A percentile compares a stretch with the other conserved stretches of the same genome.
These are phyloP conservation scores for Conus betulinus DNA, from an alignment of 1,140 invertebrate genomes.

Conservation along the genomic window DNA sequence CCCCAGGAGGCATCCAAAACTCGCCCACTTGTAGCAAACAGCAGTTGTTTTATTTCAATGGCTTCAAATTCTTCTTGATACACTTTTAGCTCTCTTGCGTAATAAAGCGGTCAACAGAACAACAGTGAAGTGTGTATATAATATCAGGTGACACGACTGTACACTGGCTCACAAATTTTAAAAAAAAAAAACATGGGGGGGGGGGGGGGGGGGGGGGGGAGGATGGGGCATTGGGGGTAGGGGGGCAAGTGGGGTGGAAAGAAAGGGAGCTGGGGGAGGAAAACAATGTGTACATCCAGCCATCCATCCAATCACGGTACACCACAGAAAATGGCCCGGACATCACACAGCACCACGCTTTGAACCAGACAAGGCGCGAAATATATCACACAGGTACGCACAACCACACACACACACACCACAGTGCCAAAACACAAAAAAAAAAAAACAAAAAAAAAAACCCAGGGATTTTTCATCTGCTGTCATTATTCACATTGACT, in stretches of 20 bases:
- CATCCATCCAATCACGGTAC: neutral
- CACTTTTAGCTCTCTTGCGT: slow-evolving; percentile 10
- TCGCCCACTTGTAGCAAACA: neutral
- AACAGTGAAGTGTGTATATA: slow-evolving; percentile 10
- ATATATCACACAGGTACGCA: neutral
- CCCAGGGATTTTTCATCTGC: too few species aligned
- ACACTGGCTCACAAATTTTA: neutral
- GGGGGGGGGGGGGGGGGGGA: neutral
- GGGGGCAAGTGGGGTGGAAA: neutral
- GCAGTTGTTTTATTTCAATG: slow-evolving; percentile 8
- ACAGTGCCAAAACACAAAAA: neutral
- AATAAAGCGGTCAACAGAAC: slow-evolving; percentile 4
- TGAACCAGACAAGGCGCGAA: neutral
- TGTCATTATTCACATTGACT: too few species aligned
- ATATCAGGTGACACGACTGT: neutral
- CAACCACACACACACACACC: neutral
- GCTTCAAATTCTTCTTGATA: neutral
- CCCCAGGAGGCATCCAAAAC: too few species aligned
- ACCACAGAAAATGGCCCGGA: neutral
- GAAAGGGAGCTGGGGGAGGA: neutral
- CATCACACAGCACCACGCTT: neutral
- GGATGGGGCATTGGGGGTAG: neutral
- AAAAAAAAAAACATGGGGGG: neutral
- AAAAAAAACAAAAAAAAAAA: neutral
- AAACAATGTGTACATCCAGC: neutral